A percentile compares a stretch with the other conserved stretches of the same genome.
Conservation (phyloP, 2,888 invertebrate genomes). For the Drosophila putrida region DNA sequence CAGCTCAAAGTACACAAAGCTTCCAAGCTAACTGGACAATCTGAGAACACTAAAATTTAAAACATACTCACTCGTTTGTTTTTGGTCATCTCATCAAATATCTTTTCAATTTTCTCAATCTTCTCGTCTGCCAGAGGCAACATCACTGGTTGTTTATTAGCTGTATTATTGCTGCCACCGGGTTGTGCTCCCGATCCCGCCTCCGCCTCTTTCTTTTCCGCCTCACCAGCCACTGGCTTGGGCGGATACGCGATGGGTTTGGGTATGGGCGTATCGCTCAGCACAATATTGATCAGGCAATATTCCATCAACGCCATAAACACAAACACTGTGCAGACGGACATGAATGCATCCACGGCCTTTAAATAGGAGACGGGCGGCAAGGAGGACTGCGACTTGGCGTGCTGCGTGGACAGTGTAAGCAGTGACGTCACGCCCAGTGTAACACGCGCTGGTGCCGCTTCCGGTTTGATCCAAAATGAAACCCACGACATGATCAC, state of each 20-base stretch:
- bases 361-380: slow-evolving; percentile 97
- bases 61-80: slow-evolving; percentile 76
- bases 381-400: slow-evolving; percentile 96
- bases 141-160: slow-evolving; percentile 67
- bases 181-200: slow-evolving; percentile 65
- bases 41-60: not conserved
- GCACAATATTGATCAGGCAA: slow-evolving; percentile 91
- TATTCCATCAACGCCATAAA: slow-evolving; percentile 98
- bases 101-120: slow-evolving; percentile 85
- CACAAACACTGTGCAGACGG: slow-evolving; percentile 95
- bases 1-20: too few species aligned
- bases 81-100: slow-evolving; percentile 85
- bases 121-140: slow-evolving; percentile 79
- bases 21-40: not conserved
- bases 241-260: slow-evolving; percentile 84
- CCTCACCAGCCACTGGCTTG: slow-evolving; percentile 83
- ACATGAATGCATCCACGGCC: slow-evolving; percentile 97
- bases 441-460: slow-evolving; percentile 96
- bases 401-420: slow-evolving; percentile 96
- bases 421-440: slow-evolving; percentile 95
- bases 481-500: slow-evolving; percentile 99
- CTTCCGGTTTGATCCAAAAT: slow-evolving; percentile 98
- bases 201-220: slow-evolving; percentile 78
- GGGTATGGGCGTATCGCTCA: slow-evolving; percentile 85
- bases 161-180: slow-evolving; percentile 53